Base-by-base conservation (phyloP, 2,113 vertebrate species). In the Tachycineta bicolor region DNA sequence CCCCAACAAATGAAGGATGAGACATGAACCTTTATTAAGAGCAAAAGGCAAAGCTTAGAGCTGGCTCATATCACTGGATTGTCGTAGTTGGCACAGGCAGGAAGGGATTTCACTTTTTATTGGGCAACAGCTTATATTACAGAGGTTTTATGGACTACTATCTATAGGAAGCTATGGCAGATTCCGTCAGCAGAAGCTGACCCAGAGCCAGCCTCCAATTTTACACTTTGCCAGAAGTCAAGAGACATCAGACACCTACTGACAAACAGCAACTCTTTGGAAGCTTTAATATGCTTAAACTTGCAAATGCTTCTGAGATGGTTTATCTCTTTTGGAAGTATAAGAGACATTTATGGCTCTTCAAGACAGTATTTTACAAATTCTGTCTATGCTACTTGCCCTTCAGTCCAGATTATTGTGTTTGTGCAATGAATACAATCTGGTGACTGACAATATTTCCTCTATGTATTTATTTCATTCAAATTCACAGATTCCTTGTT, bases 401-500 rank as follows among this genome's bases (percentile, higher is more conserved):
- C 90, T 78, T 85, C 68, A 93, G 69, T 77, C 74, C 69, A 52
- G 50, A 86, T 77, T 90, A 85, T 53, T 91, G 41, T n/a, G 26
- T 92, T 91, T 94, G 12, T 39, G 47, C 78, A 79, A 92, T 87
- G 60, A 93, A 96, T 29, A 95, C 71, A 93, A 96, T 62, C 79
- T 91, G 83, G 23, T 55, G 14, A 94, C 18, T 81, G 84, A 71
- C 49, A 96, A 31, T 89, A 83, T 94, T 96, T 96, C 90, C 90
- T 95, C 52, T 50, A 88, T 52, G 53, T 81, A 88, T 93, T 95
- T 96, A 83, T 84, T 95, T 97, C 56, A 47, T 69, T 75, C 64
- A 94, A 26, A 97, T 94, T 87, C 89, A 95, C 67, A 46, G 41
- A 90, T 86, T 29, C 49, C 49, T 94, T 95, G 50, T 95, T 94